These are phyloP conservation scores for Phaenicophaeus curvirostris DNA, from an alignment of 2,797 vertebrate species.

Conservation along the genomic window DNA sequence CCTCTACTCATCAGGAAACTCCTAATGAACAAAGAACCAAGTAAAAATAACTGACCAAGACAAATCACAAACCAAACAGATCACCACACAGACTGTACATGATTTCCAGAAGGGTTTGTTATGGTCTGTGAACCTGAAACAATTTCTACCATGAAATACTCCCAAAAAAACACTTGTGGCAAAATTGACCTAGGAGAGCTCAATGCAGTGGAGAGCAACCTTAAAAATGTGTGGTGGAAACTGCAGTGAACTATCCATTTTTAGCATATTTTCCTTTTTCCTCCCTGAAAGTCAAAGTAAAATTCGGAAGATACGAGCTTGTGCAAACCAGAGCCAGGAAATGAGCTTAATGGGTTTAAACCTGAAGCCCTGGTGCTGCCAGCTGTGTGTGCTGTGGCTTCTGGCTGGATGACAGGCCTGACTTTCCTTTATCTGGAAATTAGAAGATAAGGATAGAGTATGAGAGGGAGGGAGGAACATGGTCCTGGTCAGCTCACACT, in stretches of 20 bases:
- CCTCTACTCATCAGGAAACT: not conserved
- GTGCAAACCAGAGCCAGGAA: not conserved
- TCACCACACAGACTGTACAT: not conserved
- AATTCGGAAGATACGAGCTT: not conserved
- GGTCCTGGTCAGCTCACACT: not conserved
- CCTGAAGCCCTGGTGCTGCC: not conserved
- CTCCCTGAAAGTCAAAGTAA: not conserved
- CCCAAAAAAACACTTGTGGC: not conserved
- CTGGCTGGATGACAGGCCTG: not conserved
- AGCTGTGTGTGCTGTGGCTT: not conserved
- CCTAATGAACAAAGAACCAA: conserved; percentile 19
- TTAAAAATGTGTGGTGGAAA: not conserved
- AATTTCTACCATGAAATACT: not conserved
- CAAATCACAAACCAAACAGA: not conserved
- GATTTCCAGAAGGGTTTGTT: not conserved
- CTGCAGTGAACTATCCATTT: not conserved
- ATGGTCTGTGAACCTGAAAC: not conserved
- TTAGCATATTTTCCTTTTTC: not conserved
- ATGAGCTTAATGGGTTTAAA: not conserved
- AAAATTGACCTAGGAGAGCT: not conserved
- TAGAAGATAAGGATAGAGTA: not conserved
- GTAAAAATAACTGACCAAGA: not conserved
- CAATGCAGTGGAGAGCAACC: not conserved
- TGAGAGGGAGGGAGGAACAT: not conserved
- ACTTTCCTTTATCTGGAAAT: not conserved